phyloP scores from a whole-genome alignment of 1,140 invertebrate species.

The Calliopsis andreniformis region DNA sequence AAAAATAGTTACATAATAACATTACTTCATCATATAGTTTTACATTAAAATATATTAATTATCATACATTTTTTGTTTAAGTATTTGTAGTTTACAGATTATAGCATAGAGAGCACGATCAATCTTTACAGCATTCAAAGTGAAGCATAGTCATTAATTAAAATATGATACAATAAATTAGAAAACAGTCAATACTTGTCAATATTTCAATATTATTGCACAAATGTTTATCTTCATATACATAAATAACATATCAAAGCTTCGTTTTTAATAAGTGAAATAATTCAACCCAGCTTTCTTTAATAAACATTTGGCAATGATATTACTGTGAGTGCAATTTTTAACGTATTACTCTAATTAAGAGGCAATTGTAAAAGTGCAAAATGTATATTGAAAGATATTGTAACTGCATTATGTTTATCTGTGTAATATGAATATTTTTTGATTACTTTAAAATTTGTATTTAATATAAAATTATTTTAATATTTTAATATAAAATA shows the following conservation, averaged over 20 bases:
- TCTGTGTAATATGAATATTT: slow-evolving; percentile 15
- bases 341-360: slow-evolving; percentile 18
- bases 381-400: slow-evolving; percentile 2
- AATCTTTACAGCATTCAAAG: background rate
- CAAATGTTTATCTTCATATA: slow-evolving; percentile 12
- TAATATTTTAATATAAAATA: slow-evolving; percentile 37
- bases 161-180: background rate
- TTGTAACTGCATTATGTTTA: slow-evolving; percentile 17
- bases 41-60: background rate
- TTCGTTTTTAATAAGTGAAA: slow-evolving; percentile 8
- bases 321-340: slow-evolving; percentile 26
- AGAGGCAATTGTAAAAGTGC: background rate
- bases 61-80: background rate
- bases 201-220: slow-evolving; percentile 18
- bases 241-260: slow-evolving; percentile 41
- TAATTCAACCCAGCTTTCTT: slow-evolving; percentile 22
- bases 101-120: background rate
- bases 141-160: background rate
- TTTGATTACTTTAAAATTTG: slow-evolving; percentile 34
- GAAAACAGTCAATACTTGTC: slow-evolving; percentile 21
- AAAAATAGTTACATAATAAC: background rate
- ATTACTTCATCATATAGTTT: slow-evolving; percentile 3
- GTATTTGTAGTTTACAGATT: background rate
- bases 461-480: slow-evolving; percentile 36
- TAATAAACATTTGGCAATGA: background rate